Conservation (phyloP, 2,113 vertebrate species). For the Engraulis encrasicolus region DNA sequence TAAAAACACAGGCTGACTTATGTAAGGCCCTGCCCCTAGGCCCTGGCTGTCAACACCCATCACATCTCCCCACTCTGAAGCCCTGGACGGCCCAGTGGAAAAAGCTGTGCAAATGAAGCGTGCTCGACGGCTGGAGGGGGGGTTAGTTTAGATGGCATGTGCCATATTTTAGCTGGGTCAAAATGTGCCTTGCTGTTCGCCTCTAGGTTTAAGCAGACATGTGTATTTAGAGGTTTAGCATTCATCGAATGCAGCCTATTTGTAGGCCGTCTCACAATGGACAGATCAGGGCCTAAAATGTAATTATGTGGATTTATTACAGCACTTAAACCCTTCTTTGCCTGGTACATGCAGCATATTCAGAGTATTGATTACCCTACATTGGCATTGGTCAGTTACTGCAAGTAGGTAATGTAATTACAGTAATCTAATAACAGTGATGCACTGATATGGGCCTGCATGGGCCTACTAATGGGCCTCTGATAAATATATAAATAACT, state of each 20-base stretch:
- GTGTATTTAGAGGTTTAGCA: not conserved
- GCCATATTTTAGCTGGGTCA: not conserved
- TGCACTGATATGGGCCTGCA: not conserved
- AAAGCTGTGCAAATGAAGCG: not conserved
- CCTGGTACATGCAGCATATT: not conserved
- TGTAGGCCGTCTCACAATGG: not conserved
- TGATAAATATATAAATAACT: not conserved
- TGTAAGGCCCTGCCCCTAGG: constrained; percentile 45
- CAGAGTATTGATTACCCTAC: not conserved
- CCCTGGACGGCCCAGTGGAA: constrained; percentile 4
- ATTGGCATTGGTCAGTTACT: not conserved
- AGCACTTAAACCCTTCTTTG: not conserved
- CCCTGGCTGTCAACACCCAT: constrained; percentile 40
- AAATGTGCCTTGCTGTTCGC: not conserved
- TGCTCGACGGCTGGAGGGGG: not conserved
- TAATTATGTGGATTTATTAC: not conserved
- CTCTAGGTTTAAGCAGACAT: not conserved
- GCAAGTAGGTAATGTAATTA: not conserved
- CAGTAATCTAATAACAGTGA: not conserved
- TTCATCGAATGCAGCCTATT: not conserved
- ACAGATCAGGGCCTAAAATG: too few species aligned
- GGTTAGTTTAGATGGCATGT: not conserved
- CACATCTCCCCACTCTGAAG: constrained; percentile 23
- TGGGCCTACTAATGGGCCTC: too few species aligned
- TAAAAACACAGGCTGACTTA: constrained; percentile 50